Percentiles rank a stretch among this genome's conserved stretches.
Evolutionary conservation across 2,797 vertebrate genomes (phyloP).

Genomic region (Chelonia mydas): DNA sequence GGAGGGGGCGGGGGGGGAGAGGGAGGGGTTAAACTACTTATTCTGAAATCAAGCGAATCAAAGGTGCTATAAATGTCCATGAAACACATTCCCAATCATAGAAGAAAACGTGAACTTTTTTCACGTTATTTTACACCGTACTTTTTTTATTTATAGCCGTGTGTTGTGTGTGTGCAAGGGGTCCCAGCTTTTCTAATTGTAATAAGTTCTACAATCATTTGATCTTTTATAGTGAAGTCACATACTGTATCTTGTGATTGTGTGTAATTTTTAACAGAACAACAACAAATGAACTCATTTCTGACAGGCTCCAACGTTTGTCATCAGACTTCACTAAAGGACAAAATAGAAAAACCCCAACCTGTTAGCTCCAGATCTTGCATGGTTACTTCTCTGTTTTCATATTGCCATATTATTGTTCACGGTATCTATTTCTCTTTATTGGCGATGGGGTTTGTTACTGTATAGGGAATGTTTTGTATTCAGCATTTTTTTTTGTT

Average conservation of each 20-base stretch:
- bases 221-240: constrained; percentile 36
- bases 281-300: constrained; percentile 35
- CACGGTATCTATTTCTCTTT: constrained; percentile 66
- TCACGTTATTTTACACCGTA: constrained; percentile 46
- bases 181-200: constrained; percentile 20
- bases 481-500: constrained; percentile 59
- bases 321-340: not conserved
- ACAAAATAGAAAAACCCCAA: not conserved
- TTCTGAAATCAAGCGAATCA: constrained; percentile 7
- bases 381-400: constrained; percentile 74
- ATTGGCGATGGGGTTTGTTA: constrained; percentile 76
- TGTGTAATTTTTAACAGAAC: constrained; percentile 28
- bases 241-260: constrained; percentile 4
- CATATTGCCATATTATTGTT: constrained; percentile 71
- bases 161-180: constrained; percentile 56
- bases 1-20: not conserved
- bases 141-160: constrained; percentile 74
- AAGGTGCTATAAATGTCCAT: constrained; percentile 66
- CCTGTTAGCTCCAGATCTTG: constrained; percentile 62
- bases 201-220: constrained; percentile 13
- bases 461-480: constrained; percentile 80
- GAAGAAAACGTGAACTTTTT: constrained; percentile 41
- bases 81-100: constrained; percentile 29
- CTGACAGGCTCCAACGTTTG: constrained; percentile 50
- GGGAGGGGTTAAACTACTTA: not conserved